Percentiles rank a stretch among this genome's conserved stretches.
Evolutionary conservation across 2,113 vertebrate species (phyloP).

Genomic region (Orthonyx spaldingii): DNA sequence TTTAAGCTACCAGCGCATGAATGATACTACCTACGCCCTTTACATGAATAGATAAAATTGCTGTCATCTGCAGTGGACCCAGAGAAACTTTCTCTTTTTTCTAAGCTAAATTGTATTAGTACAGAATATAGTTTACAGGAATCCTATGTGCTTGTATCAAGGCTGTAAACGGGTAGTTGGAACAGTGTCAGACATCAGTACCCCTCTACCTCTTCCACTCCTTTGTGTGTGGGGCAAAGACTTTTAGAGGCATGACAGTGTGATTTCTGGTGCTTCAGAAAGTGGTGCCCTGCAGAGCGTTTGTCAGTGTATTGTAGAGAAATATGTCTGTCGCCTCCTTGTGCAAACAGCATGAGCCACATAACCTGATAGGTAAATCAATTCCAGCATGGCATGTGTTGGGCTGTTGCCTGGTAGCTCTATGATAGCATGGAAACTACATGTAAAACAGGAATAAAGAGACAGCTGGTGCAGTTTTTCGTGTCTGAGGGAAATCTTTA

Average conservation of each 20-base stretch:
- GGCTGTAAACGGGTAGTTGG: neutral
- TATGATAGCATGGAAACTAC: neutral
- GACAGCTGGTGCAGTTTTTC: neutral
- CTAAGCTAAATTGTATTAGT: neutral
- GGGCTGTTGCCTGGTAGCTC: neutral
- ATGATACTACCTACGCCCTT: neutral
- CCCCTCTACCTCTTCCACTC: neutral
- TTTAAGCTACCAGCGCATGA: neutral
- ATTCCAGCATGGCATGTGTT: neutral
- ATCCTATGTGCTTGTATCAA: neutral
- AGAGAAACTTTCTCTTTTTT: neutral
- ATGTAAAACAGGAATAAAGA: neutral
- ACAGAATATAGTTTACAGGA: neutral
- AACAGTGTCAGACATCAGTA: neutral
- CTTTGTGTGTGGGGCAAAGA: neutral
- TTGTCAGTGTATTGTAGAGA: neutral
- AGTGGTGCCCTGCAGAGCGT: accelerated
- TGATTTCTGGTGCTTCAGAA: neutral
- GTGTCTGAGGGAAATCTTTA: neutral
- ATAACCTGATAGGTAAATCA: neutral
- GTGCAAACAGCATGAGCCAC: neutral
- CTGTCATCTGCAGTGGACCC: neutral
- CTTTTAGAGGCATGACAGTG: neutral
- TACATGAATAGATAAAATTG: neutral
- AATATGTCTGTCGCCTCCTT: neutral